Evolutionary conservation across 2,113 vertebrate genomes (phyloP).

Genomic region (Rhea americana): DNA sequence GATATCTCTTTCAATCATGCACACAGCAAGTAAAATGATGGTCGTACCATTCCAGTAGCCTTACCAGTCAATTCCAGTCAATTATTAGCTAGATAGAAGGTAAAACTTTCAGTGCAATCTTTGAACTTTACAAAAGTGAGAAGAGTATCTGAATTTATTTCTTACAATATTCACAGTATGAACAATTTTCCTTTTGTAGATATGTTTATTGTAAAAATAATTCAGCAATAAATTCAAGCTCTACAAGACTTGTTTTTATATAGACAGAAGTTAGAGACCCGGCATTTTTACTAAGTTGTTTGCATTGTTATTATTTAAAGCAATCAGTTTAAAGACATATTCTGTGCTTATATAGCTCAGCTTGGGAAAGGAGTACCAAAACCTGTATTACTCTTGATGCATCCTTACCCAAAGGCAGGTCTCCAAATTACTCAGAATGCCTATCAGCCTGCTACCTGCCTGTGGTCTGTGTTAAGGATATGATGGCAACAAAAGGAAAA

Average conservation of each 20-base stretch:
- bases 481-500: neutral
- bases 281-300: neutral
- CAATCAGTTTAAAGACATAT: neutral
- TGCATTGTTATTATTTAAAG: neutral
- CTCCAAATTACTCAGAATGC: neutral
- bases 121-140: slow-evolving; percentile 35
- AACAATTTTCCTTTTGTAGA: neutral
- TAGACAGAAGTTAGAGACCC: neutral
- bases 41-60: neutral
- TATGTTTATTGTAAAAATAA: neutral
- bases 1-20: neutral
- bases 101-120: slow-evolving; percentile 18
- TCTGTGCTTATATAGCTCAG: neutral
- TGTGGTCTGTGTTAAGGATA: neutral
- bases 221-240: neutral
- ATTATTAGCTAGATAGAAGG: neutral
- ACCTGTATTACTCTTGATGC: neutral
- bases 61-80: slow-evolving; percentile 7
- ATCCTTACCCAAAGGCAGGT: neutral
- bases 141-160: slow-evolving; percentile 7
- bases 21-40: neutral
- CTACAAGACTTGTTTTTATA: neutral
- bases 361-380: neutral
- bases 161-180: neutral
- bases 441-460: neutral